Percentiles rank a stretch among this genome's conserved stretches.
phyloP scores from a whole-genome alignment of 2,797 vertebrate genomes.

The Acanthornis magna region DNA sequence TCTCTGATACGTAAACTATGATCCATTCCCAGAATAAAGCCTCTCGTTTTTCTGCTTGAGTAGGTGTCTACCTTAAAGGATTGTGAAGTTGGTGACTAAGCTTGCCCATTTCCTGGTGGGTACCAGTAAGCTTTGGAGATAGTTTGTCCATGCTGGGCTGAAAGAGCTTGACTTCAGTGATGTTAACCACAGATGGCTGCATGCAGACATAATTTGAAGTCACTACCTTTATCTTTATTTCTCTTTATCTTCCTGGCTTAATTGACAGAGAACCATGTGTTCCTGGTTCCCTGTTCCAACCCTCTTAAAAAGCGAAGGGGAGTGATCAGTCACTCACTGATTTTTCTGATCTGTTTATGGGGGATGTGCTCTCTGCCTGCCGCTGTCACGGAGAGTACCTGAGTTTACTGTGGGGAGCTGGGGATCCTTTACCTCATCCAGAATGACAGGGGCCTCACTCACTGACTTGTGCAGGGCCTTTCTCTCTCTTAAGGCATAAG shows the following conservation, averaged over 20 bases:
- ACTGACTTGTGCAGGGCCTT: background rate
- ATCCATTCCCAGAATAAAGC: background rate
- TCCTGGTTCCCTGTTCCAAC: background rate
- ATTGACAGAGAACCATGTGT: background rate
- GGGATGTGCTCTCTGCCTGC: background rate
- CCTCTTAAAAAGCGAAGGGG: background rate
- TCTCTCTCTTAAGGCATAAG: background rate
- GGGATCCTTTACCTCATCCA: background rate
- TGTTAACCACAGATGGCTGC: background rate
- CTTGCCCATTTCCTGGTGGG: background rate
- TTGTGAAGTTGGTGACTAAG: background rate
- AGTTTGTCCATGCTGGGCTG: background rate
- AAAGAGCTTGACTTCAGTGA: background rate
- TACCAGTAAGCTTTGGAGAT: background rate
- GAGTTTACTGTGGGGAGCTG: background rate
- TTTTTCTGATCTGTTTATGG: background rate
- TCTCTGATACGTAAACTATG: accelerated
- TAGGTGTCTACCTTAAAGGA: background rate
- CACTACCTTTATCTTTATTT: background rate
- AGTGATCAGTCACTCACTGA: background rate
- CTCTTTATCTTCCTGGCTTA: background rate
- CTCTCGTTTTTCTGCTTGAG: background rate
- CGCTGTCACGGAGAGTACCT: background rate
- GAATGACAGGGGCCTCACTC: background rate
- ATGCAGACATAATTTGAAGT: background rate